Percentiles rank a stretch among this genome's conserved stretches.
phyloP scores from a whole-genome alignment of 2,888 invertebrate genomes.

The Muscina levida region DNA sequence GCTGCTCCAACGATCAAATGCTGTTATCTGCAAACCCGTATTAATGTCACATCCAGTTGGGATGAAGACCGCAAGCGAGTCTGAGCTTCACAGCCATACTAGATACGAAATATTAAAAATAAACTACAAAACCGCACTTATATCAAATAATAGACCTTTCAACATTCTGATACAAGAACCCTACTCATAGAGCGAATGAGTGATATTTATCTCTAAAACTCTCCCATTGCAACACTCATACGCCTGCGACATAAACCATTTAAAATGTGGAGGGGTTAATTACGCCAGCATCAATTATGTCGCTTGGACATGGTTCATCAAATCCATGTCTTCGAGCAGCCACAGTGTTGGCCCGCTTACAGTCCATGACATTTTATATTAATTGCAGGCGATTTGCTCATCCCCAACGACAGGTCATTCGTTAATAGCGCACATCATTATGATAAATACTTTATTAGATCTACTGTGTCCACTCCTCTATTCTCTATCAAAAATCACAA shows the following conservation, averaged over 20 bases:
- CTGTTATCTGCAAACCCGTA: too few species aligned
- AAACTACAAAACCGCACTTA: too few species aligned
- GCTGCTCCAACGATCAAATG: too few species aligned
- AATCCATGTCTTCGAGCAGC: neutral
- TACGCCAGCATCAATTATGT: neutral
- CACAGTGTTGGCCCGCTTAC: neutral
- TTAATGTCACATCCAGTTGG: too few species aligned
- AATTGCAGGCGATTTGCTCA: conserved; percentile 9
- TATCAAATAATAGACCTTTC: too few species aligned
- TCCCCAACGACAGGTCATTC: neutral
- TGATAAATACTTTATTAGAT: conserved; percentile 47
- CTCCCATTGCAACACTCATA: neutral
- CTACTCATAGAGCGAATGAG: neutral
- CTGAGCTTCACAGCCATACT: too few species aligned
- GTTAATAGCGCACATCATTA: conserved; percentile 26
- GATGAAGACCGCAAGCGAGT: too few species aligned
- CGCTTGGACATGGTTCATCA: neutral
- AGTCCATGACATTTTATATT: conserved; percentile 15
- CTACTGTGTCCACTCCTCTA: neutral
- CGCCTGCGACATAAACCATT: neutral
- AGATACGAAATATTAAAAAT: too few species aligned
- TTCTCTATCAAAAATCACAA: too few species aligned
- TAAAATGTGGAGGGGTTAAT: neutral
- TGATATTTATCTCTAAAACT: neutral
- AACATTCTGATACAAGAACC: too few species aligned